phyloP scores from a whole-genome alignment of 2,888 invertebrate genomes.

The Stegana nigrithorax region DNA sequence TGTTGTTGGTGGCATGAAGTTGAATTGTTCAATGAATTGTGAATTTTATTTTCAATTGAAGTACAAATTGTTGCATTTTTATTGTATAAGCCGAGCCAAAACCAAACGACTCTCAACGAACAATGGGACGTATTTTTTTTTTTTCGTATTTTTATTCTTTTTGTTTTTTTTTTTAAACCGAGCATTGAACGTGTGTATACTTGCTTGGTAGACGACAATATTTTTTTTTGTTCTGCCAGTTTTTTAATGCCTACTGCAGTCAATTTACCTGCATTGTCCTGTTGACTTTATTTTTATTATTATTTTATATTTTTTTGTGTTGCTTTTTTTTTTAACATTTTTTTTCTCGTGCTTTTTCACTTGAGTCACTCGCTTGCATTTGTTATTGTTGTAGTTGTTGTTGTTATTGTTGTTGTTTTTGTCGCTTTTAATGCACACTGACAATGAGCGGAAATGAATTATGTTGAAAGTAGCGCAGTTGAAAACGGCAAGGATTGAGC shows the following conservation, averaged over 20 bases:
- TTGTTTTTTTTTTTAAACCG: conserved; percentile 43
- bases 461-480: conserved; percentile 46
- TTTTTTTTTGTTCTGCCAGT: background rate
- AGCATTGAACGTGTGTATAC: no score
- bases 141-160: conserved; percentile 2
- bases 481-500: background rate
- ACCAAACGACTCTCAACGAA: background rate
- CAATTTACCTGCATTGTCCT: conserved; percentile 64
- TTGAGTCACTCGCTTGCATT: conserved; percentile 45
- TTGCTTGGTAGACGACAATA: no score
- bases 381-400: no score
- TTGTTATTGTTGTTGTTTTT: conserved; percentile 40
- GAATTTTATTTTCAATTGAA: conserved; percentile 52
- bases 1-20: no score
- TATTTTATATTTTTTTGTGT: conserved; percentile 16
- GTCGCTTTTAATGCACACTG: conserved; percentile 53
- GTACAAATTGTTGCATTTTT: conserved; percentile 45
- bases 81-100: background rate
- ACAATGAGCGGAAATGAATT: conserved; percentile 67
- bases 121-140: background rate
- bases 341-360: conserved; percentile 41
- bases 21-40: conserved; percentile 51
- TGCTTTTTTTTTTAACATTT: background rate
- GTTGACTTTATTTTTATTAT: conserved; percentile 30
- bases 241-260: conserved; percentile 38